Evolutionary conservation across 2,113 vertebrate species (phyloP).

Genomic region (Pimephales promelas): DNA sequence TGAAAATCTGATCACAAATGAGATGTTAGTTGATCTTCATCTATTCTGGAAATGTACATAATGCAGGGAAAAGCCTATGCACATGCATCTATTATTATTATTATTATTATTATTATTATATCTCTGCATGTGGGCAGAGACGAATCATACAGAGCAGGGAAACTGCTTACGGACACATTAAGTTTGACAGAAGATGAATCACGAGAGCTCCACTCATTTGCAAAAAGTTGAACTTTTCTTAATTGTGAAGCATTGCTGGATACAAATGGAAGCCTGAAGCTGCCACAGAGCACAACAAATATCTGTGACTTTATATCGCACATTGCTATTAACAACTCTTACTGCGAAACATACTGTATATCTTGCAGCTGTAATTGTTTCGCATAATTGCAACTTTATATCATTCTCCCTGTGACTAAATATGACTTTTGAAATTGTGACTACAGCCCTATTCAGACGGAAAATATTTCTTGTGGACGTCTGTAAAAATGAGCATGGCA

Average conservation of each 20-base stretch:
- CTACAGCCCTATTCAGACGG: no score
- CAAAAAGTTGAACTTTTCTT: neutral
- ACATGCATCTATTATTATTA: neutral
- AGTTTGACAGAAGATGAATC: neutral
- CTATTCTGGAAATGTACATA: neutral
- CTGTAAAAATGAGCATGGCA: no score
- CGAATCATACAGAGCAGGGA: neutral
- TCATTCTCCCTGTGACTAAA: neutral
- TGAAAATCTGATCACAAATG: neutral
- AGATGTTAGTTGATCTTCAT: neutral
- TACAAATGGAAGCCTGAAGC: neutral
- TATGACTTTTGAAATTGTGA: neutral
- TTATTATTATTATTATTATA: neutral
- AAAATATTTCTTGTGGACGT: neutral
- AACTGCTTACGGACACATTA: neutral
- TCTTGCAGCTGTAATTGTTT: neutral
- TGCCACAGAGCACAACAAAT: neutral
- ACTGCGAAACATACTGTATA: neutral
- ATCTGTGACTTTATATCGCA: neutral
- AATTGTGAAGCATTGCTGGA: neutral
- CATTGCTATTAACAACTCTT: neutral
- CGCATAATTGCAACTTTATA: neutral
- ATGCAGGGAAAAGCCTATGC: neutral
- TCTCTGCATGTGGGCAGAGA: conserved; percentile 16
- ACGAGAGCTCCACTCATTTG: neutral